Evolutionary conservation across 2,888 invertebrate genomes (phyloP).

Genomic region (Dendrolimus houi): DNA sequence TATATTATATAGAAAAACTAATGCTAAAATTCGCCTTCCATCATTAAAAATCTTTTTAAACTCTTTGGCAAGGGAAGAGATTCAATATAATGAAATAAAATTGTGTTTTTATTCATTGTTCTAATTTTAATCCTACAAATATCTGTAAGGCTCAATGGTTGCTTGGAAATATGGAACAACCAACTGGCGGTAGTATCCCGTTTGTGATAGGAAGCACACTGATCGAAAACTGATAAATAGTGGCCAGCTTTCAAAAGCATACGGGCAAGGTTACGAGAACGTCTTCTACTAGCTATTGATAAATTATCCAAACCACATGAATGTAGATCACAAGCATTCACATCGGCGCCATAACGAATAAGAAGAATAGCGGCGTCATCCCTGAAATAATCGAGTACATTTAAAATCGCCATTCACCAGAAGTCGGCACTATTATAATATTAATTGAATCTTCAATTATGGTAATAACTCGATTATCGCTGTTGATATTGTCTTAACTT

Average conservation of each 20-base stretch:
- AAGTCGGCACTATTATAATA: too few species aligned
- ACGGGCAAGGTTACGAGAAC: conserved; percentile 36
- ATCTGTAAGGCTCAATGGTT: conserved; percentile 72
- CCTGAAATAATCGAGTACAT: conserved; percentile 31
- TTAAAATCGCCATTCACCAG: too few species aligned
- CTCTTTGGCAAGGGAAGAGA: conserved; percentile 72
- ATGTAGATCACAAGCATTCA: conserved; percentile 75
- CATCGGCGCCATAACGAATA: conserved; percentile 79
- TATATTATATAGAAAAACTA: too few species aligned
- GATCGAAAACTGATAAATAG: conserved; percentile 14
- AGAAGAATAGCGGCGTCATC: conserved; percentile 72
- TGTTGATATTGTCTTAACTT: too few species aligned
- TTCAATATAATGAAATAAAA: conserved; percentile 48
- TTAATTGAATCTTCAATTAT: too few species aligned
- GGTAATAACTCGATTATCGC: too few species aligned
- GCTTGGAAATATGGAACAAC: conserved; percentile 52
- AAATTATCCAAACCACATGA: conserved; percentile 74
- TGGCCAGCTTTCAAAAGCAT: conserved; percentile 65
- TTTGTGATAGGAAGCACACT: conserved; percentile 15
- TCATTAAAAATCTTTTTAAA: conserved; percentile 75
- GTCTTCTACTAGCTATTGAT: conserved; percentile 64
- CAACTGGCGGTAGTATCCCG: conserved; percentile 44
- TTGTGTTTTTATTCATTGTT: conserved; percentile 27
- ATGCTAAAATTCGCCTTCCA: conserved; percentile 57
- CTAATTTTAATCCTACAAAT: conserved; percentile 76